Base-by-base conservation (phyloP, 2,797 vertebrate genomes). In the Chaunax sp. region DNA sequence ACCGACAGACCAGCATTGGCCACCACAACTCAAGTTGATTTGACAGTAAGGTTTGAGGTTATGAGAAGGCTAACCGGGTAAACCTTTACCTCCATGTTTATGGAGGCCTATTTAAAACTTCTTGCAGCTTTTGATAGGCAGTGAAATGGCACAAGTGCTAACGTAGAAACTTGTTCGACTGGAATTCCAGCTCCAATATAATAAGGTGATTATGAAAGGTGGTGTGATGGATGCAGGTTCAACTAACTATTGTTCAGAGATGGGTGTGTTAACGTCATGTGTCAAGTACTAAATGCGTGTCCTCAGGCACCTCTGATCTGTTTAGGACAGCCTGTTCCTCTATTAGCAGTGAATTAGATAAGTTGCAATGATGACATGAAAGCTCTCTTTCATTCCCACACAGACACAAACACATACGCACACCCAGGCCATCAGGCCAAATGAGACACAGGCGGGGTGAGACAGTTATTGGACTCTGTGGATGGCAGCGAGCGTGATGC, bases 401-500 rank as follows among this genome's bases (percentile, higher is more conserved):
- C 33, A 30, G 44, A 18, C 20, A 26, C 61, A 52, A 28, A 19
- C 18, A 45, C 43, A 28, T n/a, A 52, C 13, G 35, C 43, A 28
- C n/a, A 19, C 37, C 15, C 20, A 18, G 18, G 13, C 41, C 50
- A 44, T 61, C 25, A 13, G 64, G 65, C 69, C 53, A 50, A 80
- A 67, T 53, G 56, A 78, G 38, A 58, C 68, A 52, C 47, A 19
- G 44, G 30, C 22, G 9, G 68, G 50, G 52, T 56, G 61, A 74
- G 72, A 28, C n/a, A 77, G 68, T 69, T 56, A 60, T 64, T 63
- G 78, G 76, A 58, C 65, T 22, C 51, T 18, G 33, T 56, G 76
- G 72, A 83, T 54, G 69, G 51, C 57, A 50, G 69, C 49, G 41
- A 50, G 66, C 51, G 44, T 56, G 59, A 75, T 44, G 81, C 80